Conservation (phyloP, 1,140 invertebrate genomes). For the Panagrolaimus sp. region DNA sequence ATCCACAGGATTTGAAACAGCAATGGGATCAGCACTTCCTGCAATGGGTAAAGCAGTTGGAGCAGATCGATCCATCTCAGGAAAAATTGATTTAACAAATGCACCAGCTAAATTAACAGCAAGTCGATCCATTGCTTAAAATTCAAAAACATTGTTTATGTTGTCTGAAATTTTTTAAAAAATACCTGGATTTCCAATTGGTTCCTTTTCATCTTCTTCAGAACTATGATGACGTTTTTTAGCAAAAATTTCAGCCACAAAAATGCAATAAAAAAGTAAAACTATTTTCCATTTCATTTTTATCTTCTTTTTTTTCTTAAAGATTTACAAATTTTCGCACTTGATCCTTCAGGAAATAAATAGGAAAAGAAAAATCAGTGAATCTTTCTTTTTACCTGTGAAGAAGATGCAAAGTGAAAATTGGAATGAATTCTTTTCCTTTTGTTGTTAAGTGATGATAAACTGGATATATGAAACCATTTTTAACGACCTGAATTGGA, state of each 20-base stretch:
- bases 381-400: too few relatives aligned
- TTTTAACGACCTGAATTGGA: too few relatives aligned
- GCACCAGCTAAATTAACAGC: slow-evolving; percentile 14
- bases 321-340: too few relatives aligned
- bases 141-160: too few relatives aligned
- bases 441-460: too few relatives aligned
- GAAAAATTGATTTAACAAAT: slow-evolving; percentile 15
- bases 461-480: too few relatives aligned
- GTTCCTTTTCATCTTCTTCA: slow-evolving; percentile 2
- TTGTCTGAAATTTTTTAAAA: too few relatives aligned
- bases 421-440: too few relatives aligned
- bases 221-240: background rate
- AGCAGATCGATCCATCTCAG: slow-evolving; percentile 13
- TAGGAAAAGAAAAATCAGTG: too few relatives aligned
- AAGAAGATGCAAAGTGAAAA: too few relatives aligned
- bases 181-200: background rate
- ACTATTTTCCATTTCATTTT: background rate
- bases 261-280: background rate
- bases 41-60: background rate
- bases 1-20: background rate
- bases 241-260: slow-evolving; percentile 3
- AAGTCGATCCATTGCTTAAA: slow-evolving; percentile 14
- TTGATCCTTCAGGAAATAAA: too few relatives aligned
- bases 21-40: background rate
- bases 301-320: too few relatives aligned